A percentile compares a stretch with the other conserved stretches of the same genome.
Evolutionary conservation across 2,113 vertebrate species (phyloP).

Genomic region (Pterocles gutturalis): DNA sequence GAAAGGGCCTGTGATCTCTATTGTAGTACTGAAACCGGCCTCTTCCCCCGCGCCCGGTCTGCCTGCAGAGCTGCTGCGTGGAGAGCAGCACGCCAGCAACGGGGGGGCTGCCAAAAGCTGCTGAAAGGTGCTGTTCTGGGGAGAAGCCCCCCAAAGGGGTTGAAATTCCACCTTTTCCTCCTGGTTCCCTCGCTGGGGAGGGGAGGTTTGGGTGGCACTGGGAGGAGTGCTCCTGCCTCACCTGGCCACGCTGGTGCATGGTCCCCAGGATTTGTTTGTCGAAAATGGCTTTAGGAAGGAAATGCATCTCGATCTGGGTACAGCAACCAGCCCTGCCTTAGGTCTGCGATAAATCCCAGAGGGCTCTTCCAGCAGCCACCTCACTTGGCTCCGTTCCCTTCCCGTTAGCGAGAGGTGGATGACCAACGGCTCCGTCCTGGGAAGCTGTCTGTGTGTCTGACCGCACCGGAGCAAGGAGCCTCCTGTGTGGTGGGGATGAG

Average conservation of each 20-base stretch:
- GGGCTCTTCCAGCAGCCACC: background rate
- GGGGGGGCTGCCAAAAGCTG: background rate
- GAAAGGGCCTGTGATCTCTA: slow-evolving; percentile 16
- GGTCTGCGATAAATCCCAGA: background rate
- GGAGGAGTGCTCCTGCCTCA: accelerated
- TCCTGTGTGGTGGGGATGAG: background rate
- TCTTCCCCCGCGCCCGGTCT: background rate
- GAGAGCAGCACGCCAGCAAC: accelerated
- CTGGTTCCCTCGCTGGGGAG: background rate
- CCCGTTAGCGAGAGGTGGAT: background rate
- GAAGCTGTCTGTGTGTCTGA: accelerated
- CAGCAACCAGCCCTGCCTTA: background rate
- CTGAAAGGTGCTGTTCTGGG: background rate
- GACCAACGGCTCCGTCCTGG: background rate
- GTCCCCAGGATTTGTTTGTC: background rate
- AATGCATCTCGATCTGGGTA: accelerated
- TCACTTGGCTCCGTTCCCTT: background rate
- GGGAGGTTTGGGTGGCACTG: accelerated
- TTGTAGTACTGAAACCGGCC: slow-evolving; percentile 13
- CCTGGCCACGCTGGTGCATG: accelerated
- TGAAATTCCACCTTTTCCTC: background rate
- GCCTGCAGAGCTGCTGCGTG: slow-evolving; percentile 25
- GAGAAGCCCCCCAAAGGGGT: background rate
- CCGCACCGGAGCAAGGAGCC: background rate
- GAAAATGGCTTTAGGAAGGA: background rate